Base-by-base conservation (phyloP, 2,888 invertebrate genomes). In the Tridacna crocea region DNA sequence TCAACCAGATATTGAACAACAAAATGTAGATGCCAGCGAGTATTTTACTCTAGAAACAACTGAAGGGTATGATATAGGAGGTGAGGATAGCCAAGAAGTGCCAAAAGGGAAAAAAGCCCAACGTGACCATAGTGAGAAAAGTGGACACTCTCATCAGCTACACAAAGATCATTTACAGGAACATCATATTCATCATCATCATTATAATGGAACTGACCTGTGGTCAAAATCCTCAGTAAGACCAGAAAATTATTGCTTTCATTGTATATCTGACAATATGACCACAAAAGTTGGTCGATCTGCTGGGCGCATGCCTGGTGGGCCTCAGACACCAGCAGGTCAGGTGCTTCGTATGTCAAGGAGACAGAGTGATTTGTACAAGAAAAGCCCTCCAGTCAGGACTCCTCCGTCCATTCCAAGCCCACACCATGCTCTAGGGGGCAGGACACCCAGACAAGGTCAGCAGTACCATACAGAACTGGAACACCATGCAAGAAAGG, bases 381-480 rank as follows among this genome's bases (percentile, higher is more conserved):
- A 87, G 60, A 88, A 84, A 47, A 88, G 87, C 11, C 90, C 90
- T 3, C 92, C 92, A 19, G 79, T 89, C 27, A 84, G 91, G 58
- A 92, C 92, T 0, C 90, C 93, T 6, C 92, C 93, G 8, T 93
- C 93, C 4, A 93, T 93, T 47, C 93, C 93, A 22, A 87, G 88
- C 74, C 88, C 89, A 1, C 88, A 88, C 55, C 84, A 87, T 47
- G 80, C 81, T 24, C 79, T 88, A 26, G 82, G 85, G 12, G 85
- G 76, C 0, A 75, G 87, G 15, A 84, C 90, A 15, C 88, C 89
- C 0, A 76, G 89, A 19, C 79, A 83, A 3, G 88, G 89, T n/a
- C 88, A 88, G 27, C 82, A 88, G n/a, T 92, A 88, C 80, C 88
- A 87, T 58, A 63, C 88, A 0, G 93, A 92, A 75, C 79, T 92